phyloP scores from a whole-genome alignment of 2,113 vertebrate species.

The Halichoerus grypus region DNA sequence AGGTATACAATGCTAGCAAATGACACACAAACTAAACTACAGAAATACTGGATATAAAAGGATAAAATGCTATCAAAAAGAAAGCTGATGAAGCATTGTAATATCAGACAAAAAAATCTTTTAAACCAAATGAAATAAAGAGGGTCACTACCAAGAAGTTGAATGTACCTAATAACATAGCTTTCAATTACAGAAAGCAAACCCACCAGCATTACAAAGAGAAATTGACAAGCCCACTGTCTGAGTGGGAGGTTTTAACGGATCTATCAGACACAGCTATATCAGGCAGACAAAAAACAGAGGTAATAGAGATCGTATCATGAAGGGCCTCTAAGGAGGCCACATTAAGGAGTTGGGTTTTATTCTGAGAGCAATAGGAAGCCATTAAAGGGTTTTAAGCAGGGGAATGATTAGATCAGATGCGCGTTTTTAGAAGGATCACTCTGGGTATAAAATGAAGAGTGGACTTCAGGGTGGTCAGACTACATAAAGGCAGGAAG shows the following conservation, averaged over 20 bases:
- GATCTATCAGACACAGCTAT: slow-evolving; percentile 28
- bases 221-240: background rate
- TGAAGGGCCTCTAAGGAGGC: slow-evolving; percentile 11
- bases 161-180: slow-evolving; percentile 13
- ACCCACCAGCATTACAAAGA: background rate
- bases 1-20: background rate
- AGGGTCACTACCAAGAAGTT: background rate
- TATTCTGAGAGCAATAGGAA: slow-evolving; percentile 55
- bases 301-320: background rate
- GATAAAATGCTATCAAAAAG: slow-evolving; percentile 5
- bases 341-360: slow-evolving; percentile 53
- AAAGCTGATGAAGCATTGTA: background rate
- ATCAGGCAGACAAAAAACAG: background rate
- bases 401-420: slow-evolving; percentile 54
- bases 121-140: slow-evolving; percentile 50
- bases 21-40: background rate
- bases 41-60: background rate
- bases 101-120: slow-evolving; percentile 33
- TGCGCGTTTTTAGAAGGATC: slow-evolving; percentile 59
- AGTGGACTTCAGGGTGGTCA: slow-evolving; percentile 37
- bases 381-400: slow-evolving; percentile 57
- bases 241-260: background rate
- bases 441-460: slow-evolving; percentile 30
- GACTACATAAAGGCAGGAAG: background rate
- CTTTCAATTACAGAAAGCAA: slow-evolving; percentile 61